Conservation (phyloP, 2,888 invertebrate genomes). For the Amphipoea oculea region DNA sequence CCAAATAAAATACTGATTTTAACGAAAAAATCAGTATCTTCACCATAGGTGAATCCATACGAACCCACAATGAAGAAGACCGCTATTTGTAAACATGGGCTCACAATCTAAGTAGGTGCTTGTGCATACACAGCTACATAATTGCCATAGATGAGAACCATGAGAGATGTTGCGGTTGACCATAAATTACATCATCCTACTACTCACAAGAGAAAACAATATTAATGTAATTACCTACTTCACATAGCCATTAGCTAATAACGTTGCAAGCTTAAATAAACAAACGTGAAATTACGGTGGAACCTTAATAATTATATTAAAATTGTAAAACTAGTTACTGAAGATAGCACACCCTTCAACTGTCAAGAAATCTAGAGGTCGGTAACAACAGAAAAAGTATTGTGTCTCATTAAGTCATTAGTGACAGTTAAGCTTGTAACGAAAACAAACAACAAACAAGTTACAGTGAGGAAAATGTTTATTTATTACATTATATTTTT, state of each 20-base stretch:
- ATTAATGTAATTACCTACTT: conserved; percentile 17
- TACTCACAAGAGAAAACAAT: conserved; percentile 35
- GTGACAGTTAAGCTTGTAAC: no score
- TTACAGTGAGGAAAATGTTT: neutral
- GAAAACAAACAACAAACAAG: neutral
- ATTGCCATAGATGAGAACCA: conserved; percentile 23
- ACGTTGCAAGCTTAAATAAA: conserved; percentile 1
- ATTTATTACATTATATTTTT: no score
- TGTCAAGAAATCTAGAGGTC: no score
- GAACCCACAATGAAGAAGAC: neutral
- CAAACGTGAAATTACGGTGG: neutral
- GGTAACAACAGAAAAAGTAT: no score
- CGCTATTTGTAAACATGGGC: neutral
- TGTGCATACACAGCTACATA: conserved; percentile 10
- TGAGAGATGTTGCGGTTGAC: conserved; percentile 45
- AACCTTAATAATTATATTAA: neutral
- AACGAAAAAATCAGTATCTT: no score
- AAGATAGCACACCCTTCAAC: no score
- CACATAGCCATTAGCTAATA: conserved; percentile 17
- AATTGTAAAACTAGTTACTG: neutral
- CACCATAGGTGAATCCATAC: no score
- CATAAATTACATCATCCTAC: conserved; percentile 37
- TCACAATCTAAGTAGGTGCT: neutral
- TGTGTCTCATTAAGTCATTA: no score
- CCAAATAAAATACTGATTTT: no score